Evolutionary conservation across 2,797 vertebrate genomes (phyloP), one percentile per base, ranked within the genome.

Genomic region (Enoplosus armatus): DNA sequence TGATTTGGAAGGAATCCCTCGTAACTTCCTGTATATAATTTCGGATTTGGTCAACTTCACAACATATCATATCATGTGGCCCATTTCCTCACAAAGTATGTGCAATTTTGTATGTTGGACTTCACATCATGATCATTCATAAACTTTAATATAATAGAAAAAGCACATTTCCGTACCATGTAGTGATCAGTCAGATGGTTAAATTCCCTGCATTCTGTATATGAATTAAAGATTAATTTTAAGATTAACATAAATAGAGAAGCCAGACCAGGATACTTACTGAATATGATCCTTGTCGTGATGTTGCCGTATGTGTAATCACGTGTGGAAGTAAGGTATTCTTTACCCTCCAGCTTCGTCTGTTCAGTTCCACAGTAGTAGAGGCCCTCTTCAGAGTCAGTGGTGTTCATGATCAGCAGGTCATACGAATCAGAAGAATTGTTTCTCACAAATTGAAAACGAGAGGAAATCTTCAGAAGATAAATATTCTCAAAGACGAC

Each of bases 361-460:
- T 22, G 0, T 62, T 65, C 67, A 37, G 33, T 79, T 58, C 84
- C 80, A 77, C 89, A 88, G 76, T 80, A 90, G 73, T 90, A 92
- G 31, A 83, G 39, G 26, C 87, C 90, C 41, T 84, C 73, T 2
- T 89, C 85, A 33, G 78, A 60, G 2, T 45, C 31, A 39, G 69
- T 75, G 45, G 79, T 9, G 22, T 88, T 87, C 6, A 1, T 12
- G 47, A 88, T 90, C 22, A 75, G n/a, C 20, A 92, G 60, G 59
- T 88, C 77, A 12, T 18, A 79, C 3, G 71, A 76, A 0, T 26
- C 0, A 26, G 27, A 77, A 1, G 73, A 78, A 0, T 5, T 0
- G 4, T 89, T 88, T 3, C 2, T 26, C 33, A 69, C 0, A 0
- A 86, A 77, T 5, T 20, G 24, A 6, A 84, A 83, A 48, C 8